Base-by-base conservation (phyloP, 1,140 invertebrate species). In the Drosophila busckii region DNA sequence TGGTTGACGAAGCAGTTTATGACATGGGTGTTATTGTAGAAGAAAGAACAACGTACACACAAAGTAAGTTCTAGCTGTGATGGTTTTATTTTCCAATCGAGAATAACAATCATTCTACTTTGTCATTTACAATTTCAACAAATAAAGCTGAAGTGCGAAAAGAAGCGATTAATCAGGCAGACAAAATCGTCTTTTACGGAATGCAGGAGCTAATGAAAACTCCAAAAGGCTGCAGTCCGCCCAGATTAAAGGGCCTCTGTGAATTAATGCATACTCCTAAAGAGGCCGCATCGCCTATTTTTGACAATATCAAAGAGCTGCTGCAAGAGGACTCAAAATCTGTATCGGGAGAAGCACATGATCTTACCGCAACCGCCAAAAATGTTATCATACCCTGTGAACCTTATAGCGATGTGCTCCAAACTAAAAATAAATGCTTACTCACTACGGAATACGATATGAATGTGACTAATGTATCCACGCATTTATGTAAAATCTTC, bases 361-460 rank as follows among this genome's bases (percentile, higher is more conserved):
- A 84, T 3, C 12, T 38, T 63, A 69, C 34, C 38, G 85, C 4
- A 85, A 71, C 84, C 84, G 12, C 66, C 5, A 76, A 68, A 25
- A 60, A 84, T 32, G 55, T 84, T 2, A 86, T 86, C 84, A 75
- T 86, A 29, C 73, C 84, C n/a, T 67, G 38, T 13, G 59, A 76
- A 3, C 84, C 84, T 2, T 66, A 71, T 1, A 85, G 76, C 32
- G 70, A 69, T 0, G 42, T 85, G 1, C 28, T 85, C 1, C 62
- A 84, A 16, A 38, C 65, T 4, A 35, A 45, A 1, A 29, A 29
- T 0, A 34, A 37, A 40, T 58, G 1, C 2, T 54, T 0, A 40
- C 31, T 2, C 4, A 40, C 58, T 1, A 85, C 76, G 0, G 75
- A 85, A 49, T 85, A 84, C 38, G 70, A 85, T 45, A 32, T 85